Percentiles rank a stretch among this genome's conserved stretches.
phyloP scores from a whole-genome alignment of 1,140 invertebrate species.

The Drosophila triauraria region DNA sequence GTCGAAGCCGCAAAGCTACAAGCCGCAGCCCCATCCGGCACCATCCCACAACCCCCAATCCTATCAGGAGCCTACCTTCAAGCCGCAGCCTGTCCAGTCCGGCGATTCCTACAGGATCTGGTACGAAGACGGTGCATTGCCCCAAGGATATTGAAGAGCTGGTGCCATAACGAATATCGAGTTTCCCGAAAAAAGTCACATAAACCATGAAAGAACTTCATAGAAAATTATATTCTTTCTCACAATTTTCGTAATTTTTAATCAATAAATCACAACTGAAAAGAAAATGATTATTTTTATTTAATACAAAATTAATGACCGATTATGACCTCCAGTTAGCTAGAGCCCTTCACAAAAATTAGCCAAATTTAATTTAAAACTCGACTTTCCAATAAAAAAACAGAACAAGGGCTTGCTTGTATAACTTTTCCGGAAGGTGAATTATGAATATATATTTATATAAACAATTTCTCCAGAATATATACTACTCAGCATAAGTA shows the following conservation, averaged over 20 bases:
- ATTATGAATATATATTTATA: too few relatives aligned
- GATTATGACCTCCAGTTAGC: too few relatives aligned
- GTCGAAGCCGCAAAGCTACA: conserved; percentile 8
- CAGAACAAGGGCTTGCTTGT: too few relatives aligned
- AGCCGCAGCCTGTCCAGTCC: conserved; percentile 8
- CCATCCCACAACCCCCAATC: background rate
- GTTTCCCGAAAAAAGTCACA: background rate
- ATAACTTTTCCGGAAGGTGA: too few relatives aligned
- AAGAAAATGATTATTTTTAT: background rate
- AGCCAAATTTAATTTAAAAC: too few relatives aligned
- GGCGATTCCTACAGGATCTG: conserved; percentile 36
- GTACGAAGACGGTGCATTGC: conserved; percentile 24
- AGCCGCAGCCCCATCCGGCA: background rate
- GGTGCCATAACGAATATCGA: background rate
- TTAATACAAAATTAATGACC: too few relatives aligned
- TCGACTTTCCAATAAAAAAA: too few relatives aligned
- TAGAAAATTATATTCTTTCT: background rate
- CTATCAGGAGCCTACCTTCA: background rate
- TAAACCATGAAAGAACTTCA: background rate
- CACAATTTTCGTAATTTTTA: background rate
- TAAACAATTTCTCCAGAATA: too few relatives aligned
- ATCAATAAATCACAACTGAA: background rate
- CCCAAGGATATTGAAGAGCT: conserved; percentile 31
- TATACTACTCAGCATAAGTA: too few relatives aligned
- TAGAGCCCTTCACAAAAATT: too few relatives aligned